phyloP scores from a whole-genome alignment of 2,797 vertebrate genomes.

The Hoplostethus mediterraneus region DNA sequence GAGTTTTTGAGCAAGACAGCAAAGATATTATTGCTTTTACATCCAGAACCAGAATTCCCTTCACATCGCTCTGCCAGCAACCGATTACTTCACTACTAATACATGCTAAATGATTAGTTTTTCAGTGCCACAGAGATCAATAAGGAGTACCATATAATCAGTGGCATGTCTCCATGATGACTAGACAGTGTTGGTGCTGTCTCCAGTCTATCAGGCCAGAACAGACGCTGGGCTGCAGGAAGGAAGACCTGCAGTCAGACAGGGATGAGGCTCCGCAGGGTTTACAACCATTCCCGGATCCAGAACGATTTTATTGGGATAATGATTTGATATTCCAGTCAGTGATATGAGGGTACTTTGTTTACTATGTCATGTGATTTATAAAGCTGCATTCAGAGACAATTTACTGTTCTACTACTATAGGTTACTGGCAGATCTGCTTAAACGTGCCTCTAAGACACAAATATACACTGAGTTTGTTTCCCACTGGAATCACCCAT shows the following conservation, averaged over 20 bases:
- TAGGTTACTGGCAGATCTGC: slow-evolving; percentile 5
- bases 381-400: slow-evolving; percentile 46
- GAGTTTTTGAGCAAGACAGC: no score
- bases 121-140: slow-evolving; percentile 61
- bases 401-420: not conserved
- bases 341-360: slow-evolving; percentile 33
- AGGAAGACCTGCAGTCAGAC: no score
- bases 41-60: no score
- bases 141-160: slow-evolving; percentile 64
- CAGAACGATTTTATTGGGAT: slow-evolving; percentile 46
- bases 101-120: slow-evolving; percentile 47
- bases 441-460: not conserved
- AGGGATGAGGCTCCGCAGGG: slow-evolving; percentile 28
- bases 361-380: slow-evolving; percentile 50
- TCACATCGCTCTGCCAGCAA: no score
- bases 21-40: not conserved
- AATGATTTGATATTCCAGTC: slow-evolving; percentile 60
- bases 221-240: no score
- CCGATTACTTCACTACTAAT: slow-evolving; percentile 12
- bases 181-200: slow-evolving; percentile 47
- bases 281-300: slow-evolving; percentile 51
- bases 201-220: slow-evolving; percentile 2
- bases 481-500: no score
- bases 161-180: slow-evolving; percentile 65
- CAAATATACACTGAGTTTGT: not conserved